Conservation (phyloP, 30 jellyfish, hydroid and myxozoan species). For the Chrysaora quinquecirrha region DNA sequence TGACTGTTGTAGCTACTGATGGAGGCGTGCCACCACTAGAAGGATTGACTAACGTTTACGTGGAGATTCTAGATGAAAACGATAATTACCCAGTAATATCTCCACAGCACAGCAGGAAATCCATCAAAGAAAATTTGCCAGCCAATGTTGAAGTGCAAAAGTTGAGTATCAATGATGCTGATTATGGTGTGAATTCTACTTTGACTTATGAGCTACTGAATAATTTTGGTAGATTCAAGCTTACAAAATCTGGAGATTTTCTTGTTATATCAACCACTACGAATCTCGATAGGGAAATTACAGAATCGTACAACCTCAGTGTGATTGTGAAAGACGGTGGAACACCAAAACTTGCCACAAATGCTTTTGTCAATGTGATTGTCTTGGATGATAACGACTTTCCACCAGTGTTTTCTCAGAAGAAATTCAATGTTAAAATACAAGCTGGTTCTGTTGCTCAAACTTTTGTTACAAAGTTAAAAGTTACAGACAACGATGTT, state of each 20-base stretch:
- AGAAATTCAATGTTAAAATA: slow-evolving; percentile 47
- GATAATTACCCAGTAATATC: slow-evolving; percentile 75
- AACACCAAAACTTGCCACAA: slow-evolving; percentile 14
- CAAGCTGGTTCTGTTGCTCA: slow-evolving; percentile 58
- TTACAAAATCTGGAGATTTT: slow-evolving; percentile 6
- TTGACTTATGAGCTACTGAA: slow-evolving; percentile 40
- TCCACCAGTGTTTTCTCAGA: slow-evolving; percentile 72
- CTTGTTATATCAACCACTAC: slow-evolving; percentile 39
- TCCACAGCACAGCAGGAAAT: slow-evolving; percentile 21
- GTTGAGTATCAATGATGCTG: slow-evolving; percentile 48
- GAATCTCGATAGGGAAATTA: slow-evolving; percentile 55
- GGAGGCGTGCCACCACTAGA: slow-evolving; percentile 55
- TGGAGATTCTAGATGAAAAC: slow-evolving; percentile 70
- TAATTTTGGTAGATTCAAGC: slow-evolving; percentile 47
- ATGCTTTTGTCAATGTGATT: slow-evolving; percentile 46
- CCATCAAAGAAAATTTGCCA: slow-evolving; percentile 32
- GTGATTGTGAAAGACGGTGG: slow-evolving; percentile 78
- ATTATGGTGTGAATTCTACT: slow-evolving; percentile 54
- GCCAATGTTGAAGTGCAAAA: slow-evolving; percentile 50
- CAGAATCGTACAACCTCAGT: slow-evolving; percentile 23
- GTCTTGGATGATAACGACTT: slow-evolving; percentile 71
- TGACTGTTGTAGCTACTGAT: slow-evolving; percentile 66
- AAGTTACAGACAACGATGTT: slow-evolving; percentile 72
- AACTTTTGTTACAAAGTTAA: slow-evolving; percentile 49
- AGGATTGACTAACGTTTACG: slow-evolving; percentile 28